Conservation (phyloP, 2,113 vertebrate genomes). For the Nesoenas mayeri region DNA sequence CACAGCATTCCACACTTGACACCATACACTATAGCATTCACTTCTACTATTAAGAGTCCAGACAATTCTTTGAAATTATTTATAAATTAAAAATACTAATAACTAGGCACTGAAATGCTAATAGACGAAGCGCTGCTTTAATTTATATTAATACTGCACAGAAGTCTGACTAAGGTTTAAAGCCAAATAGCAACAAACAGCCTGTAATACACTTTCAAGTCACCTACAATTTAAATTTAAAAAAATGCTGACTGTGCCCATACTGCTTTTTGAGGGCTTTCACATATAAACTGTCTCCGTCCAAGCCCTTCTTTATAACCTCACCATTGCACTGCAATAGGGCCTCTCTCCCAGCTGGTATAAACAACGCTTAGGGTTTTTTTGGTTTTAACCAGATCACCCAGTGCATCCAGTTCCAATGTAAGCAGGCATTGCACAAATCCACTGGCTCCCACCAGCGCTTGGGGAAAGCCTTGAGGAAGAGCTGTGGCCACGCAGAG, state of each 20-base stretch:
- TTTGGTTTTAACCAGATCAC: background rate
- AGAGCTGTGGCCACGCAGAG: background rate
- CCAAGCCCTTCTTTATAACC: background rate
- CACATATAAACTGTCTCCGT: background rate
- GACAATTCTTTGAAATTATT: background rate
- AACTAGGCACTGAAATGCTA: background rate
- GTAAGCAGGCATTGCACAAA: background rate
- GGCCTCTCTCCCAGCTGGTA: background rate
- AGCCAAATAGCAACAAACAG: background rate
- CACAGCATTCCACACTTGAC: background rate
- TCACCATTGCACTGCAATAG: background rate
- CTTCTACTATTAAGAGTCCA: background rate
- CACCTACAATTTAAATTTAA: constrained; percentile 9
- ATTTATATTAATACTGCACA: background rate
- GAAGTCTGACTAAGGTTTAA: background rate
- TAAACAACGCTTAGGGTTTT: background rate
- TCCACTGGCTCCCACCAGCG: background rate
- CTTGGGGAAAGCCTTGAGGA: background rate
- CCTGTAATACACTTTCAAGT: background rate
- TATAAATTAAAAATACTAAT: background rate
- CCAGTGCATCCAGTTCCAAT: background rate
- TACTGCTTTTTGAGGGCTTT: background rate
- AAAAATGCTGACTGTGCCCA: constrained; percentile 29
- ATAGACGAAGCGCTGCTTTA: background rate
- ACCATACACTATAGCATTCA: background rate